phyloP scores from a whole-genome alignment of 2,888 invertebrate genomes.

The Slavum lentiscoides region DNA sequence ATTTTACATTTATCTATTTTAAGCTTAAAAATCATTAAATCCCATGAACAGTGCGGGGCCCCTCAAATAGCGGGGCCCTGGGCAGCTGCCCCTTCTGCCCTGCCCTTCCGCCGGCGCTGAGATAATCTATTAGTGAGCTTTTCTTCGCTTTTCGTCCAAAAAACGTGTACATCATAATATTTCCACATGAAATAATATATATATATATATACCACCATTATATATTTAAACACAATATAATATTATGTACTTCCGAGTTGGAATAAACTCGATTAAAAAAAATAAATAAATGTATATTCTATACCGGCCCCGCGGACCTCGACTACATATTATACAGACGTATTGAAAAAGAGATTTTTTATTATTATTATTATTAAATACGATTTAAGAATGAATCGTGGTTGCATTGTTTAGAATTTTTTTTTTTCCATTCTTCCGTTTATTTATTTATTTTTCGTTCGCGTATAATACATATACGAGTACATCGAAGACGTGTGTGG shows the following conservation, averaged over 20 bases:
- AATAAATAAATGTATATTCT: neutral
- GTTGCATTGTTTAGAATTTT: slow-evolving; percentile 34
- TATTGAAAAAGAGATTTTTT: neutral
- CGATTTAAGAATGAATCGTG: slow-evolving; percentile 50
- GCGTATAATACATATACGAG: neutral
- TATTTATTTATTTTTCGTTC: neutral
- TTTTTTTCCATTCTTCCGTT: neutral
- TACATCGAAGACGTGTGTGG: slow-evolving; percentile 33
- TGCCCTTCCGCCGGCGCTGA: too few species aligned
- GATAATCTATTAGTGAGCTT: too few species aligned
- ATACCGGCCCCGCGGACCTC: neutral
- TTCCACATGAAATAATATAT: too few species aligned
- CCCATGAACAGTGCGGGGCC: too few species aligned
- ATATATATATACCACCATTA: neutral
- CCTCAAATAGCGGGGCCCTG: too few species aligned
- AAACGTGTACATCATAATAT: too few species aligned
- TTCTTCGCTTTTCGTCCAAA: too few species aligned
- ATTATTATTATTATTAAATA: slow-evolving; percentile 2
- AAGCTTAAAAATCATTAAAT: too few species aligned
- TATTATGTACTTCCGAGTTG: neutral
- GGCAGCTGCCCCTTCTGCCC: too few species aligned
- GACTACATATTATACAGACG: neutral
- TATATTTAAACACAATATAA: neutral
- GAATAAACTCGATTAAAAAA: neutral
- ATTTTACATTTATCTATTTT: too few species aligned